A percentile compares a stretch with the other conserved stretches of the same genome.
phyloP scores from a whole-genome alignment of 2,797 vertebrate genomes.

The Sebastes variabilis region DNA sequence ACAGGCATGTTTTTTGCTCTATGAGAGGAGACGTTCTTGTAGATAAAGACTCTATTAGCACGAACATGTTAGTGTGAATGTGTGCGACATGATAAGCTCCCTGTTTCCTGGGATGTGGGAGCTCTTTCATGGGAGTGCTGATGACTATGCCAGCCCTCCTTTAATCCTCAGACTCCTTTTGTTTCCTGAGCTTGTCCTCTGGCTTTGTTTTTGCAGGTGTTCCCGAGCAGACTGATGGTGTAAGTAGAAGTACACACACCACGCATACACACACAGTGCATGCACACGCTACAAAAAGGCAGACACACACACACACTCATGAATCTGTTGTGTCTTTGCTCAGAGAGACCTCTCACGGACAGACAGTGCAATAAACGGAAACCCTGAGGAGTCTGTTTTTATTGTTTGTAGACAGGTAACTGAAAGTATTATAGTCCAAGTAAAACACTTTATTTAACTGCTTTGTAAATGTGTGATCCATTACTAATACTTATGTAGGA shows the following conservation, averaged over 20 bases:
- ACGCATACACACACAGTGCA: neutral
- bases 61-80: neutral
- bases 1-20: slow-evolving; percentile 4
- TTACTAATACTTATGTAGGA: neutral
- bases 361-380: slow-evolving; percentile 24
- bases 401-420: slow-evolving; percentile 34
- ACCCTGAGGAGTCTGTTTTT: slow-evolving; percentile 4
- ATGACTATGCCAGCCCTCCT: slow-evolving; percentile 1
- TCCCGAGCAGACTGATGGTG: slow-evolving; percentile 64
- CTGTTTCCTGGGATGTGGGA: slow-evolving; percentile 26
- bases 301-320: neutral
- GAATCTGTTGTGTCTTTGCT: slow-evolving; percentile 28
- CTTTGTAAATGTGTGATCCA: neutral
- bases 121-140: slow-evolving; percentile 8
- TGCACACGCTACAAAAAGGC: neutral
- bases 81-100: slow-evolving; percentile 3
- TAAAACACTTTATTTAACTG: neutral
- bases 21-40: neutral
- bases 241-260: slow-evolving; percentile 63
- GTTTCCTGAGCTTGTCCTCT: slow-evolving; percentile 60
- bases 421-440: neutral
- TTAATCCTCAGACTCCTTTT: slow-evolving; percentile 37
- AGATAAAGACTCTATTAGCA: neutral
- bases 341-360: slow-evolving; percentile 17
- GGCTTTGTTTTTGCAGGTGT: slow-evolving; percentile 73